Evolutionary conservation across 2,797 vertebrate species (phyloP), one percentile per base, ranked within the genome.

Genomic region (Protonibea diacanthus): DNA sequence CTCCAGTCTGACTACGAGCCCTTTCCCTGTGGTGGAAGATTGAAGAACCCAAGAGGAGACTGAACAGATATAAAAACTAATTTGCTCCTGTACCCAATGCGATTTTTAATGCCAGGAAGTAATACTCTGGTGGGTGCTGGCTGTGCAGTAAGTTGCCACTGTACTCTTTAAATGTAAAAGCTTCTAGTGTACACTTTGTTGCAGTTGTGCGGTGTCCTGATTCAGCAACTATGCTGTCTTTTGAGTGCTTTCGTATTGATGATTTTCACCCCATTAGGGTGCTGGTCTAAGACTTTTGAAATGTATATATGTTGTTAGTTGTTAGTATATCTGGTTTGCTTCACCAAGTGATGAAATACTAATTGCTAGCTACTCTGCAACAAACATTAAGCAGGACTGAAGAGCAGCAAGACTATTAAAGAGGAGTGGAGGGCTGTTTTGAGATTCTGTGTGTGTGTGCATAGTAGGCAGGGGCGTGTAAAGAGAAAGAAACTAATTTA

Each of bases 51-150:
- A 11, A 80, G 80, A 85, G 60, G 79, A 85, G 65, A 59, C 56
- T 44, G 73, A 89, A 76, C 69, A 84, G 78, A 91, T 89, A 88
- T 84, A 83, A 91, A 89, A 88, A 84, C 73, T 67, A 78, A 91
- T 89, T 91, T 90, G 69, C 85, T 89, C 71, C 78, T 83, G 75
- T 82, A 86, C 74, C 74, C 84, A 81, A 57, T 84, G 75, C 6
- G n/a, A 75, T 83, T 88, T 89, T 85, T 76, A 88, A 88, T 90
- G 78, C 72, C 73, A 67, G 74, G 73, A 91, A 89, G 71, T 86
- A 81, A 87, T 91, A 80, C 65, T 81, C 65, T 25, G 15, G 12
- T 60, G 57, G 63, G 61, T 61, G 71, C 59, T 74, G 67, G 42
- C 52, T 15, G 6, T 55, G 65, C 77, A 76, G 29, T 73, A 64